Conservation (phyloP, 2,888 invertebrate species). For the Euspilapteryx auroguttella region DNA sequence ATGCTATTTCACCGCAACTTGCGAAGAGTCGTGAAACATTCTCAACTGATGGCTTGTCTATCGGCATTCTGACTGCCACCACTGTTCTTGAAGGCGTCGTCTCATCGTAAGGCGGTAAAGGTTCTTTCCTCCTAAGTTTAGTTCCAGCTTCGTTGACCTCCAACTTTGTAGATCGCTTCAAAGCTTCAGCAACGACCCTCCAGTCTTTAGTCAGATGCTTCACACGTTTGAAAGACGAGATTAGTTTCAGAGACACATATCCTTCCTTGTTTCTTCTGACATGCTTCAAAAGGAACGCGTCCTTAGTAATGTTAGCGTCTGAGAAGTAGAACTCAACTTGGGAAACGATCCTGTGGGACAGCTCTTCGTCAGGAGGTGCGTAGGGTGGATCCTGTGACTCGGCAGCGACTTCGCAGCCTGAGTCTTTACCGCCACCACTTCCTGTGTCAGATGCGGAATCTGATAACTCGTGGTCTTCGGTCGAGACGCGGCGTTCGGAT, state of each 20-base stretch:
- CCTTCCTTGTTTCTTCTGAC: slow-evolving; percentile 94
- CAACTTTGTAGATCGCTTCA: slow-evolving; percentile 75
- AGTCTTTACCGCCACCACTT: slow-evolving; percentile 67
- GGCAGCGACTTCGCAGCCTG: slow-evolving; percentile 66
- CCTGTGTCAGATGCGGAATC: slow-evolving; percentile 68
- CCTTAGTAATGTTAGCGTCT: slow-evolving; percentile 92
- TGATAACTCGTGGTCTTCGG: slow-evolving; percentile 68
- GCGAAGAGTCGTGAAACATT: slow-evolving; percentile 90
- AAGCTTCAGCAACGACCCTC: slow-evolving; percentile 86
- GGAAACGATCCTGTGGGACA: slow-evolving; percentile 76
- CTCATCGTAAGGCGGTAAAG: slow-evolving; percentile 88
- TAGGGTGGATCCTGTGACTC: slow-evolving; percentile 65
- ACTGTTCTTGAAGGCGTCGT: slow-evolving; percentile 91
- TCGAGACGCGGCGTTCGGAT: slow-evolving; percentile 47
- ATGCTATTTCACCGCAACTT: slow-evolving; percentile 85
- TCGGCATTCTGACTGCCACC: slow-evolving; percentile 82
- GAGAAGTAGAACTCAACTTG: slow-evolving; percentile 97
- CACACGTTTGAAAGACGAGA: slow-evolving; percentile 93
- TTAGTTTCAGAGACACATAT: slow-evolving; percentile 90
- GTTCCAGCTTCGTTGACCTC: slow-evolving; percentile 91
- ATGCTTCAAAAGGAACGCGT: slow-evolving; percentile 93
- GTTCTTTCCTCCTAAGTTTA: slow-evolving; percentile 82
- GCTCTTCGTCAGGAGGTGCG: slow-evolving; percentile 72
- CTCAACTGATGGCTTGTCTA: slow-evolving; percentile 85
- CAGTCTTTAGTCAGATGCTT: slow-evolving; percentile 94